Base-by-base conservation (phyloP, 2,888 invertebrate genomes). In the Mimumesa dahlbomi region DNA sequence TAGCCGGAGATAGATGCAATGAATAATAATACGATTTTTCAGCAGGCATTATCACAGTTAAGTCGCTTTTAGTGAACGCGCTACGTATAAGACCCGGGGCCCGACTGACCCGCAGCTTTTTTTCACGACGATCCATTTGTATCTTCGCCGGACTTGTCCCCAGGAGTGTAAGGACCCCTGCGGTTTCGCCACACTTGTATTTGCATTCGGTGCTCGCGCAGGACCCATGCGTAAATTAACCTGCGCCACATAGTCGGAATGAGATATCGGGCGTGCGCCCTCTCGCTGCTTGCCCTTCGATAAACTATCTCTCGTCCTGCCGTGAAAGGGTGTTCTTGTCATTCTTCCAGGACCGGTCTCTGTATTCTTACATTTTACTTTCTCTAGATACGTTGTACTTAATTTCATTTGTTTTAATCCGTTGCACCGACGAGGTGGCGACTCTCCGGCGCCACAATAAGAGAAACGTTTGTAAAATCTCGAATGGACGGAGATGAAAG, bases 151-250 rank as follows among this genome's bases (percentile, higher is more conserved):
- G 78, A 71, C 78, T 81, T 81, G 81, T 80, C 78, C 65, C 78
- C 81, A 43, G 61, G 75, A 57, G 79, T 79, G 79, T 77, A 79
- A 70, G 81, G 57, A 75, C 76, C 78, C 80, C 80, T 72, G 80
- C 58, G 63, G 80, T 68, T 80, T 80, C 77, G 81, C 79, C 79
- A 80, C 81, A 79, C 80, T 80, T 81, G 69, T 81, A 81, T 80
- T 79, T 77, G 80, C 81, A 80, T 81, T 78, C 59, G 76, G 53
- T 50, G 50, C 64, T 50, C 65, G 61, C 50, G 59, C 25, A 25
- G 56, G 50, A 38, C 21, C 67, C 78, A 59, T 81, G 70, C 70
- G 81, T 81, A 81, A 80, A 80, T 81, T 80, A 81, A 78, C 64
- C 75, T 43, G 65, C 63, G 67, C 75, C 72, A 57, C 62, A 46